Evolutionary conservation across 2,888 invertebrate genomes (phyloP), one percentile per base, ranked within the genome.

Genomic region (Drosophila sordidapex): DNA sequence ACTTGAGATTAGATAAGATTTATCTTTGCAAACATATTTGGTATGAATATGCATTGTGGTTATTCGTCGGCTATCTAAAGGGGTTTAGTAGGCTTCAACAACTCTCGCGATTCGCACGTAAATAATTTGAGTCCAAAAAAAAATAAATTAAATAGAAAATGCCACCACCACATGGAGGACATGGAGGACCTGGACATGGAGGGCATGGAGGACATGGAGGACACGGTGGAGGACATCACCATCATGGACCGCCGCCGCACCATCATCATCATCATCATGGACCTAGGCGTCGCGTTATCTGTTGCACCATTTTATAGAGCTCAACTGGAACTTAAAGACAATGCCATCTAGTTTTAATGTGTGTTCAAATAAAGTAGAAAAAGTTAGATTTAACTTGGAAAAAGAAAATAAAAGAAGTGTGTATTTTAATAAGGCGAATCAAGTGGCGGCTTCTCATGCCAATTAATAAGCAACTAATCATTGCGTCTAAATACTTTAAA

Each of bases 111-210:
- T 21, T 36, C 59, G 58, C 70, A 85, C 71, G 77, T 51, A 13
- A 21, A 66, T 4, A 52, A 2, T 43, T 35, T 3, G 1, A 21
- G 5, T 43, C 5, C 0, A 43, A 21, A 6, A 3, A 18, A 18
- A 13, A 6, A 27, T 6, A 36, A 27, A 43, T 21, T 2, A 31
- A 36, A 25, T 3, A 29, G 13, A 67, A 51, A 70, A 84, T 89
- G 89, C 76, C 90, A 76, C 90, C 91, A 49, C 89, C 87, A 51
- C 81, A 58, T 25, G 89, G 89, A 86, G 86, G 89, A 78, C 89
- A 38, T 21, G 80, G 80, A 15, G 75, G 70, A n/a, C 79, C 76
- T 25, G 58, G 65, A 13, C 72, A 53, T 3, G 78, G 74, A n/a
- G 78, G 74, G 18, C 69, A 72, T 58, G 79, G 72, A 15, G 82